Evolutionary conservation across 2,888 invertebrate genomes (phyloP), one percentile per base, ranked within the genome.

Genomic region (Chymomyza amoena): DNA sequence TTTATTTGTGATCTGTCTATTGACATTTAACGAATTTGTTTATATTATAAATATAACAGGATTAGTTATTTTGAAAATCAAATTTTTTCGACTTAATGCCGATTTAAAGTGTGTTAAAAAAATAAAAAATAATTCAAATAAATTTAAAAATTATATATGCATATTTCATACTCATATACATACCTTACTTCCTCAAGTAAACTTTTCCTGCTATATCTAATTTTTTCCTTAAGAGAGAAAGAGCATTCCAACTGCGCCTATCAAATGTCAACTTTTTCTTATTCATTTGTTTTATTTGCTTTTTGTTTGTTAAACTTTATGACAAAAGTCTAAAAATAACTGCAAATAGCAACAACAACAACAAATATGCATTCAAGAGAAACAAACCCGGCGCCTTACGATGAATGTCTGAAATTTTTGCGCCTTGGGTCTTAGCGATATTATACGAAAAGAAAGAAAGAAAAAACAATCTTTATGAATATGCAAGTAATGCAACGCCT

Each of bases 301-400:
- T 54, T 70, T 80, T 85, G 84, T 83, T 83, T 83, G 83, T 75
- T 85, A 87, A 83, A 85, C 81, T 85, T 87, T 80, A 85, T 87
- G 83, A 85, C 83, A 85, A 85, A 78, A 77, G 66, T 74, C 84
- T 83, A 83, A 85, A 83, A 85, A 83, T 87, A 83, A 81, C 70
- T 59, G 63, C 68, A 71, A 67, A 62, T 61, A n/a, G n/a, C n/a
- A n/a, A n/a, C n/a, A 69, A 66, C 36, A 32, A 36, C 39, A 39
- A 50, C 51, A 57, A 25, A 36, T 57, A 59, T 59, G 67, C 62
- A 51, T 51, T 45, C 32, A 54, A 66, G 54, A 66, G 32, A 20
- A 54, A 54, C 54, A 54, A n/a, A 9, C 54, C 54, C 16, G 54
- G 52, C 63, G 15, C 39, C 72, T 72, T 72, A 66, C 61, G 54